A percentile compares a stretch with the other conserved stretches of the same genome.
Conservation (phyloP, 2,888 invertebrate species). For the Hedya salicella region DNA sequence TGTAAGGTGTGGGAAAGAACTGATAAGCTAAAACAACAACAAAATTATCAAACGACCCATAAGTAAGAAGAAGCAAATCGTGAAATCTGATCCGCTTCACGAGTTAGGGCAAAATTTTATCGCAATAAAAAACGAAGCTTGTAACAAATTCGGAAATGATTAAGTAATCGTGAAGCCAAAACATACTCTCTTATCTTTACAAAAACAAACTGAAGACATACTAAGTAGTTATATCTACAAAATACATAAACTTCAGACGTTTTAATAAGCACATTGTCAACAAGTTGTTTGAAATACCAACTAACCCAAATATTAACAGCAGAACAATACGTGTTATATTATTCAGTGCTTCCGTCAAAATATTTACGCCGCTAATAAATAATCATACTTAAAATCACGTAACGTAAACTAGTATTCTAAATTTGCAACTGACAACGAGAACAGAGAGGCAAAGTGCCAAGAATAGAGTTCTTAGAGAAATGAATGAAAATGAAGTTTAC, state of each 20-base stretch:
- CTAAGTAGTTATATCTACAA: background rate
- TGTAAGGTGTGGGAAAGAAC: background rate
- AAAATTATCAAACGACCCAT: background rate
- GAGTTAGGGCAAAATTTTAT: background rate
- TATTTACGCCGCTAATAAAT: background rate
- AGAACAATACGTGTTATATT: background rate
- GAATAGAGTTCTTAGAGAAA: conserved; percentile 4
- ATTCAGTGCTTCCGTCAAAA: conserved; percentile 1
- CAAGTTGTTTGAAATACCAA: background rate
- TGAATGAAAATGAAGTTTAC: background rate
- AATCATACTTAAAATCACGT: background rate
- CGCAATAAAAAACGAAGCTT: background rate
- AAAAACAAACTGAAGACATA: conserved; percentile 6
- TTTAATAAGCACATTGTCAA: background rate
- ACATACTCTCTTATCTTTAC: conserved; percentile 11
- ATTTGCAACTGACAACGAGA: conserved; percentile 19
- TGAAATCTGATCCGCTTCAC: background rate
- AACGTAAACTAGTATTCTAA: conserved; percentile 25
- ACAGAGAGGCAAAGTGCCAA: conserved; percentile 37
- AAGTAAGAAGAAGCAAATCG: background rate
- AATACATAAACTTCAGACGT: background rate
- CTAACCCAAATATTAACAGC: background rate
- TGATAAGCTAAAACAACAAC: no score
- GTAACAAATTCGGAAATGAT: background rate
- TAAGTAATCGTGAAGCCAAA: conserved; percentile 3